Evolutionary conservation across 1,140 invertebrate species (phyloP), one percentile per base, ranked within the genome.

Genomic region (Anoplophora glabripennis): DNA sequence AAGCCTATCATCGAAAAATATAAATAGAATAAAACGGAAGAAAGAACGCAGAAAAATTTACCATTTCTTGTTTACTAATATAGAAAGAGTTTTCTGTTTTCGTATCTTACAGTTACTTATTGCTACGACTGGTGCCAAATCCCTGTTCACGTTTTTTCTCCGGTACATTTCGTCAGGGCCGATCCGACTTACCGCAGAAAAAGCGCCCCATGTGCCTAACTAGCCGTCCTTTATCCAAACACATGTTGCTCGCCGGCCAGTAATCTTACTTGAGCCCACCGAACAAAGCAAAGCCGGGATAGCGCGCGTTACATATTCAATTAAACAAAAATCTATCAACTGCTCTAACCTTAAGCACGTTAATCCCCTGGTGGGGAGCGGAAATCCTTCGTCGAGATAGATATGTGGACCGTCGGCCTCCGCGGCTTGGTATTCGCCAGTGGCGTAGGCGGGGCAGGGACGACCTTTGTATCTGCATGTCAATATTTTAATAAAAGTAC

Each of bases 321-420:
- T 79, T 79, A 79, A 78, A 77, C 78, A 79, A 79, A 78, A 79
- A 78, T 79, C 78, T 78, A 79, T 79, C 77, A 76, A 75, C 75
- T 75, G 74, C 62, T 75, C 71, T 72, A 75, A 72, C 67, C 65
- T 66, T 75, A 75, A 74, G 72, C 71, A 71, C 65, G 71, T 68
- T 77, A 76, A 77, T 76, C 74, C 74, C 59, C 56, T 63, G 57
- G 53, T 63, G 64, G 63, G 64, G 61, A 63, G 33, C 44, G 51
- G 57, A 72, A 72, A 64, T 59, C 64, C 66, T 61, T 48, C 28
- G 44, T 46, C 45, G 41, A 65, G 41, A 65, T 55, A 62, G 54
- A 62, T 61, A 55, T 57, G 47, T 61, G 51, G 40, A 34, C 36
- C 58, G 51, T 1, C 21, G 41, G 45, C 48, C 45, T 44, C 46